Conservation (phyloP, 2,113 vertebrate genomes). For the Bos indicus region DNA sequence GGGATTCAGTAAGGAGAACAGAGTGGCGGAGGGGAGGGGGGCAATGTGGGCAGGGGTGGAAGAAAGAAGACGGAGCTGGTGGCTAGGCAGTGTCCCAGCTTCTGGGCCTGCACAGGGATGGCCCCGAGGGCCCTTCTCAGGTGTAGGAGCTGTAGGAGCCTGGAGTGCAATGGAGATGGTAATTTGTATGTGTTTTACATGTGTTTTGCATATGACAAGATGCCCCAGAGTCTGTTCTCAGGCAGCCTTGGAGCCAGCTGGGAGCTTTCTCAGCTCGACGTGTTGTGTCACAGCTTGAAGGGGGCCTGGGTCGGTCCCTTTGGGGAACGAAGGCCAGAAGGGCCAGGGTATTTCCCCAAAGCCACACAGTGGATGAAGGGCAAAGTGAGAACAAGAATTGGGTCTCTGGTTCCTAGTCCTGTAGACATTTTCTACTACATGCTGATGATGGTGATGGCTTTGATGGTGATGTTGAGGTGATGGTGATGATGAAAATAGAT, state of each 20-base stretch:
- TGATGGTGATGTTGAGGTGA: neutral
- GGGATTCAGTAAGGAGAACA: neutral
- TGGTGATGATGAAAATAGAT: neutral
- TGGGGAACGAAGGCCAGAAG: neutral
- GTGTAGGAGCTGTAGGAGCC: neutral
- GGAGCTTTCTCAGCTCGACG: neutral
- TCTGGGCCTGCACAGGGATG: neutral
- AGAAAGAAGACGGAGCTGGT: neutral
- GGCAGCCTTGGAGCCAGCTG: neutral
- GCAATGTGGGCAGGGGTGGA: neutral
- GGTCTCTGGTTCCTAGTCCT: neutral
- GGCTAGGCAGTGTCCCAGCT: neutral
- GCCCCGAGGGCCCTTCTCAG: no score
- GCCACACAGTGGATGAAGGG: neutral
- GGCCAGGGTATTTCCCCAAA: neutral
- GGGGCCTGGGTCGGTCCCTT: neutral
- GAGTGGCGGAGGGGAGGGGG: accelerated
- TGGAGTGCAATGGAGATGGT: neutral
- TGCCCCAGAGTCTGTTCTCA: neutral
- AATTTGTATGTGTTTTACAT: neutral
- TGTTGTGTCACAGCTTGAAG: neutral
- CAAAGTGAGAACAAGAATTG: neutral
- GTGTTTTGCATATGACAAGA: neutral
- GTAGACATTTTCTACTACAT: neutral
- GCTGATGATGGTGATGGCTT: neutral